These are phyloP conservation scores for Diplodus puntazzo DNA, from an alignment of 2,797 vertebrate genomes.

Conservation along the genomic window DNA sequence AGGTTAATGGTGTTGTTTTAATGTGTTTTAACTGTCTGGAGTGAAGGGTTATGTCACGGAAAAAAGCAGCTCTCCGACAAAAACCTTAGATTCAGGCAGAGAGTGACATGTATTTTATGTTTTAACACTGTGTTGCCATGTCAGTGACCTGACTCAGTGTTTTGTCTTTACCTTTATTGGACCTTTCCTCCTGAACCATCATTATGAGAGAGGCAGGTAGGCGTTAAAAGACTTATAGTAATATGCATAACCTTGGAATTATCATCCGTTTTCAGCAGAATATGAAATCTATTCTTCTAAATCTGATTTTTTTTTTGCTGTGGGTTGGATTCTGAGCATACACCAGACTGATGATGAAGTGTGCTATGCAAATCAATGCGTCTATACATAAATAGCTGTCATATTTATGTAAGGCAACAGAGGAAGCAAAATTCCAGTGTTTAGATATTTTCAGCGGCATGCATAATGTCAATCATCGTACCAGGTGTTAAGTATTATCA, in stretches of 20 bases:
- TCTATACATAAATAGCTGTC: neutral
- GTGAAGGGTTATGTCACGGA: constrained; percentile 3
- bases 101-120: constrained; percentile 2
- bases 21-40: neutral
- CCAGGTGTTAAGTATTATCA: neutral
- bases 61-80: neutral
- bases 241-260: neutral
- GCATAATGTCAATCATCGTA: neutral
- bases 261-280: neutral
- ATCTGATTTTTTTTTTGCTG: neutral
- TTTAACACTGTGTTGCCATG: constrained; percentile 8
- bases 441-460: neutral
- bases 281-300: neutral
- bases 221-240: neutral
- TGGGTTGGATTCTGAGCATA: constrained; percentile 8
- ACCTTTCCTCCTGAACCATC: neutral
- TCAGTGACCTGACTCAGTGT: neutral
- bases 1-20: constrained; percentile 20
- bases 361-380: neutral
- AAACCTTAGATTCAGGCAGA: neutral
- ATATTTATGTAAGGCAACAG: neutral
- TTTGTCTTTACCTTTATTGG: neutral
- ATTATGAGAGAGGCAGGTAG: neutral
- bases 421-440: neutral
- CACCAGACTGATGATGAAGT: neutral